These are phyloP conservation scores for Cnemophilus loriae DNA, from an alignment of 2,113 vertebrate genomes.

Conservation along the genomic window DNA sequence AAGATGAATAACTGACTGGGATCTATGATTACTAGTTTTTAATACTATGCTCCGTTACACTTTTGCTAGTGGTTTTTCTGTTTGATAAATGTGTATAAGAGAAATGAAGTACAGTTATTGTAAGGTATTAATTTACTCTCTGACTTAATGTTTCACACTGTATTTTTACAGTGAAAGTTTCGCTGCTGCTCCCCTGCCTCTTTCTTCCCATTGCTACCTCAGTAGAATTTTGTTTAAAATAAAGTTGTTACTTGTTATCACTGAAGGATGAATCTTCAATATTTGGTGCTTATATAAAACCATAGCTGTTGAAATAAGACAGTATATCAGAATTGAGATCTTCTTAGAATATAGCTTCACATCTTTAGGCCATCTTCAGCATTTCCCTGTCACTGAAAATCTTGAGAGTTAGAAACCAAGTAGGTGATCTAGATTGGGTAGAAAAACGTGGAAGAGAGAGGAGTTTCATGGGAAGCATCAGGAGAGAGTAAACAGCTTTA, in stretches of 20 bases:
- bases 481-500: not conserved
- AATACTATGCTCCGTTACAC: not conserved
- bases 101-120: not conserved
- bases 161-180: not conserved
- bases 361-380: not conserved
- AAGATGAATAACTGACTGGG: not conserved
- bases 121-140: not conserved
- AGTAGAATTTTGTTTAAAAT: not conserved
- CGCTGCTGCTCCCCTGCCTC: not conserved
- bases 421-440: not conserved
- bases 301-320: not conserved
- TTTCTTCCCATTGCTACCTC: not conserved
- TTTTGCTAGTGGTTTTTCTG: not conserved
- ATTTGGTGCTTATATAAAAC: not conserved
- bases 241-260: not conserved
- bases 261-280: not conserved
- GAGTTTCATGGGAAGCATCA: not conserved
- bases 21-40: not conserved
- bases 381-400: not conserved
- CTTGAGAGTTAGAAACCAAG: not conserved
- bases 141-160: not conserved
- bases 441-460: not conserved
- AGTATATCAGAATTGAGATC: not conserved
- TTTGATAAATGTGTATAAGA: not conserved
- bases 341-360: not conserved